A percentile compares a stretch with the other conserved stretches of the same genome.
Evolutionary conservation across 1,140 invertebrate genomes (phyloP).

Genomic region (Hermatobates lingyangjiaoensis): DNA sequence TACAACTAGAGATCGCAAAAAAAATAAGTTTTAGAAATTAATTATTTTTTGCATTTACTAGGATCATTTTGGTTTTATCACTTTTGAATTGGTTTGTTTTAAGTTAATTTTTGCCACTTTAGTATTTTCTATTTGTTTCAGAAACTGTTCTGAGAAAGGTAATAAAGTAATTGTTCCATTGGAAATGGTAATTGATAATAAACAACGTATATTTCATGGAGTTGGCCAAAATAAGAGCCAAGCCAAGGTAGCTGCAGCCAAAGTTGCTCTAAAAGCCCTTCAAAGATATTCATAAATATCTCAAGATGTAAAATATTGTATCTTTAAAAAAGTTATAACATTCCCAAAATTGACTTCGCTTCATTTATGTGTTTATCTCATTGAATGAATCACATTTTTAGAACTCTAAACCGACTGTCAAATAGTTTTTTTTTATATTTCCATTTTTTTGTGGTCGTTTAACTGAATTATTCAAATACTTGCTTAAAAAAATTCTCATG

Average conservation of each 20-base stretch:
- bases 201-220: constrained; percentile 37
- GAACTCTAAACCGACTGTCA: too few species aligned
- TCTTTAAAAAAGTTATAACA: too few species aligned
- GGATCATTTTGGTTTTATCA: neutral
- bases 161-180: constrained; percentile 37
- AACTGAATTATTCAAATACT: too few species aligned
- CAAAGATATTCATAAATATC: too few species aligned
- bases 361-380: too few species aligned
- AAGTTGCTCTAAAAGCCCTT: constrained; percentile 48
- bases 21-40: constrained; percentile 4
- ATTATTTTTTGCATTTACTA: neutral
- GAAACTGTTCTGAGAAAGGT: constrained; percentile 20
- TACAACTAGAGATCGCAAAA: neutral
- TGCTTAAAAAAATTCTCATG: too few species aligned
- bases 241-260: constrained; percentile 54
- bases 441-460: too few species aligned
- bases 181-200: constrained; percentile 33
- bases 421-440: too few species aligned
- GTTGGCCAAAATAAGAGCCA: constrained; percentile 43
- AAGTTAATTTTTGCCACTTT: neutral
- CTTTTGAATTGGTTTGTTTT: neutral
- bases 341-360: too few species aligned
- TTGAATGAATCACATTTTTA: too few species aligned
- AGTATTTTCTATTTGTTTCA: constrained; percentile 24
- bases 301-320: too few species aligned